These are phyloP conservation scores for Amiota minor DNA, from an alignment of 2,888 invertebrate genomes.

Conservation along the genomic window DNA sequence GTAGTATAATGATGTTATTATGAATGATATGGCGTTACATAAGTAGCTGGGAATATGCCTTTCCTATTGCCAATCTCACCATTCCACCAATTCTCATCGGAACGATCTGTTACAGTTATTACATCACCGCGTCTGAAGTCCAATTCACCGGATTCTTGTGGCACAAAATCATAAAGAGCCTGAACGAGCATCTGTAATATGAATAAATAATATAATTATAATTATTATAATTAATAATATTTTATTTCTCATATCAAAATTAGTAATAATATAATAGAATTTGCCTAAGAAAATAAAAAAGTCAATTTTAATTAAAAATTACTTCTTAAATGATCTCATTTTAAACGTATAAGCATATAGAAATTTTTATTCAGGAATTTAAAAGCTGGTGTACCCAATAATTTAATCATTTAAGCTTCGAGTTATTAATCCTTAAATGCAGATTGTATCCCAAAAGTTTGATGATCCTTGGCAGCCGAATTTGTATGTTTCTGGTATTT, in stretches of 20 bases:
- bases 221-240: background rate
- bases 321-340: too few relatives aligned
- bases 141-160: conserved; percentile 97
- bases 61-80: conserved; percentile 95
- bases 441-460: too few relatives aligned
- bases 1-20: conserved; percentile 75
- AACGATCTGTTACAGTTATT: conserved; percentile 92
- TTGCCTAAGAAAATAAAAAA: background rate
- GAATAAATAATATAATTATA: too few relatives aligned
- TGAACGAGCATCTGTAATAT: conserved; percentile 87
- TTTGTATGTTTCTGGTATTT: too few relatives aligned
- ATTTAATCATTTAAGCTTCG: too few relatives aligned
- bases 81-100: conserved; percentile 92
- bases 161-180: conserved; percentile 98
- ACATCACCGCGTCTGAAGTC: conserved; percentile 98
- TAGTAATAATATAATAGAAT: background rate
- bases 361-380: too few relatives aligned
- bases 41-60: conserved; percentile 98
- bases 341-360: too few relatives aligned
- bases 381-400: too few relatives aligned
- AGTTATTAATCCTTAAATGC: too few relatives aligned
- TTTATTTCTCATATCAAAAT: too few relatives aligned
- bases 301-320: background rate
- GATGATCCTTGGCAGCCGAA: too few relatives aligned
- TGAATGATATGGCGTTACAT: conserved; percentile 96